Base-by-base conservation (phyloP, 2,797 vertebrate genomes). In the Sebastes oblongus region DNA sequence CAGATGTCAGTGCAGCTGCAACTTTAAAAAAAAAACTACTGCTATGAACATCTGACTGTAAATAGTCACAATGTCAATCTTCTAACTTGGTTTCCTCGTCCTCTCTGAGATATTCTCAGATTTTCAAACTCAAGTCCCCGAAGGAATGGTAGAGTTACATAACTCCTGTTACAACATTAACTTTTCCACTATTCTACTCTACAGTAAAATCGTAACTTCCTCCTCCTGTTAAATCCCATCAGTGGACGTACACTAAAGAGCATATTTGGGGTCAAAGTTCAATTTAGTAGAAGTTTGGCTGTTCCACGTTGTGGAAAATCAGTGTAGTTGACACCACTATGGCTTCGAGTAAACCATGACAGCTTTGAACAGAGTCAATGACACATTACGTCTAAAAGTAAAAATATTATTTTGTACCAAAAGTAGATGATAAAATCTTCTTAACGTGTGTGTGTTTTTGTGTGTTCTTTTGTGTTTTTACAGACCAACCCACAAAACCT, bases 401-500 rank as follows among this genome's bases (percentile, higher is more conserved):
- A 5, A 50, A 39, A 36, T 30, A 54, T 8, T 20, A 34, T 68
- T 55, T 32, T 64, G 10, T n/a, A 8, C 29, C 14, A n/a, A 70
- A 70, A n/a, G 4, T 27, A 32, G 8, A 27, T 25, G 4, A 56
- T 30, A 32, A 70, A 72, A 32, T 29, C 11, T 3, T 32, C 27
- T 25, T 16, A 20, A 25, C 18, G 11, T 36, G 30, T 76, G 39
- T 60, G 22, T 54, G 8, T 74, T 27, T 75, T 66, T 42, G 9
- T 74, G 72, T 29, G 3, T 78, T 84, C 46, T 81, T 80, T 79
- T 77, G 68, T 83, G 50, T 66, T 80, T 71, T 32, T 42, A 83
- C 18, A 72, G n/a, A 66, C 9, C 2, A 4, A 46, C 56, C 69
- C 50, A 85, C 69, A 85, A 82, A 85, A 78, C 67, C 83, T 72